Evolutionary conservation across 2,888 invertebrate genomes (phyloP), one percentile per base, ranked within the genome.

Genomic region (Amphipyra berbera): DNA sequence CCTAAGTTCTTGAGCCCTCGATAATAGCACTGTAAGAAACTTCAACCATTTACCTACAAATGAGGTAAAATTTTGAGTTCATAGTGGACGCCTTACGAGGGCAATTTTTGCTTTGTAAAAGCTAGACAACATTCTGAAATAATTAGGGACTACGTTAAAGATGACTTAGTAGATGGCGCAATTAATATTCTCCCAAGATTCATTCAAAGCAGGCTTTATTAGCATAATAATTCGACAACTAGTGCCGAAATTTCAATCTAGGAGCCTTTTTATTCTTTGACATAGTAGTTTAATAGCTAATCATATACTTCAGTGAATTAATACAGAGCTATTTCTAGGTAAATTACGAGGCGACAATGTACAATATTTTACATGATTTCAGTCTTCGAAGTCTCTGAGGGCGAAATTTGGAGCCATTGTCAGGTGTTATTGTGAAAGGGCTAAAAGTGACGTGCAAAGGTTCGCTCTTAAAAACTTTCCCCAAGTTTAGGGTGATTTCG

Each of bases 371-470:
- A 21, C 48, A 35, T 41, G 48, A 42, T 59, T 66, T 57, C 13
- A 6, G 33, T 27, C 9, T 47, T 27, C 21, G 10, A 45, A 63
- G 30, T 60, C 67, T 53, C 67, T 6, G 64, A 60, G 68, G 78
- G 68, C 52, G 48, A 72, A 87, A 87, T 88, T 88, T 86, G 82
- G 63, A 74, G 60, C 85, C 68, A 88, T 90, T 90, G 90, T 90
- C 75, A 81, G 74, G 67, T 82, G 76, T 81, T 64, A 38, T 70
- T 78, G 58, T 76, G 84, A 85, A 81, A 82, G 73, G 78, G 73
- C 69, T 71, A 76, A 79, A 82, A 83, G 73, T 79, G 73, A 78
- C 72, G 73, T 66, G 80, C 75, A 81, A 81, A 74, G 79, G 82
- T 82, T 81, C 71, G 72, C 74, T 80, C 68, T 78, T 76, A 71